phyloP scores from a whole-genome alignment of 2,888 invertebrate species.

The Cancer borealis region DNA sequence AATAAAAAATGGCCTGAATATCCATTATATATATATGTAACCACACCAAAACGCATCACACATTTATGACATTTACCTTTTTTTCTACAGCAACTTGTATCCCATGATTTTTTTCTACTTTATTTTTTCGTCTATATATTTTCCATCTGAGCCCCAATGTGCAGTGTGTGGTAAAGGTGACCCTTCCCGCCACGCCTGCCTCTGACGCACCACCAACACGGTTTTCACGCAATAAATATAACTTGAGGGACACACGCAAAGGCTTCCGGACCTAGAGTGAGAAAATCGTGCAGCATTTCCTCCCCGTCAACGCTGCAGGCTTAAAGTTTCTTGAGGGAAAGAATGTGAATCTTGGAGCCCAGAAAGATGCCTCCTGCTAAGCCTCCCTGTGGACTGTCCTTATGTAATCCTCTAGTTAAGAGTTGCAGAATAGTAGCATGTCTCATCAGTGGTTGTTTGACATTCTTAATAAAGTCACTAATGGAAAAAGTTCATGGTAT shows the following conservation, averaged over 20 bases:
- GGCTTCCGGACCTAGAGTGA: not conserved
- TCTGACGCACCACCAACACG: not conserved
- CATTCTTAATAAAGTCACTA: no score
- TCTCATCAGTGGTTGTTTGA: no score
- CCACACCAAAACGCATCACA: not conserved
- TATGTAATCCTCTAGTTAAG: no score
- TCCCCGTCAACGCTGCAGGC: no score
- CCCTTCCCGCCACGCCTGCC: not conserved
- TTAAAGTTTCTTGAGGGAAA: no score
- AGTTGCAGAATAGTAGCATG: no score
- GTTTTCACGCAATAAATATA: constrained; percentile 20
- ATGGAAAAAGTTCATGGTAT: no score
- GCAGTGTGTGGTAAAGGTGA: not conserved
- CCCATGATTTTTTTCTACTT: not conserved
- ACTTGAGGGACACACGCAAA: constrained; percentile 1
- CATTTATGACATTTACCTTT: not conserved
- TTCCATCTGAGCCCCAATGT: not conserved
- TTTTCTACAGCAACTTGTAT: constrained; percentile 22
- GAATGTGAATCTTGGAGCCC: no score
- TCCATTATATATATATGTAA: not conserved
- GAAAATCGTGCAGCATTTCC: no score
- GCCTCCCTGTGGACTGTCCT: no score
- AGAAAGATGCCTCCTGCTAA: no score
- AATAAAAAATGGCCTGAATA: not conserved
- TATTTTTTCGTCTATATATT: not conserved